phyloP scores from a whole-genome alignment of 2,113 vertebrate species.

The Festucalex cinctus region DNA sequence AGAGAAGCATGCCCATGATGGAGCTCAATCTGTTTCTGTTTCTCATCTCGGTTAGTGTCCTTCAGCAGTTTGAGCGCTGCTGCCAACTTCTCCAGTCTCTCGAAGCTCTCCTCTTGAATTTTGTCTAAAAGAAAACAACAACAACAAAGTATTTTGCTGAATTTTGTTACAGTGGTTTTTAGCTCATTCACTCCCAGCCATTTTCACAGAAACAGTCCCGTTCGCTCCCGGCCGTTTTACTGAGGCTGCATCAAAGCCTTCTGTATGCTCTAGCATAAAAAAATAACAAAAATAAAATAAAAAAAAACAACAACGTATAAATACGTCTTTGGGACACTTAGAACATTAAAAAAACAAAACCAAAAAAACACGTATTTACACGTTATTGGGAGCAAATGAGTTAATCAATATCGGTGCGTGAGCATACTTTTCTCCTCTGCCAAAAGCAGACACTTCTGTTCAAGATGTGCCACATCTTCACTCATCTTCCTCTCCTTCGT shows the following conservation, averaged over 20 bases:
- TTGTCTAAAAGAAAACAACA: conserved; percentile 42
- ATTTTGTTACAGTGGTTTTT: background rate
- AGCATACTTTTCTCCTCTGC: conserved; percentile 83
- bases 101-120: conserved; percentile 68
- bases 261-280: no score
- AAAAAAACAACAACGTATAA: no score
- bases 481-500: conserved; percentile 74
- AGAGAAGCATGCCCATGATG: conserved; percentile 69
- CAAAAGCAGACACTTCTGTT: conserved; percentile 74
- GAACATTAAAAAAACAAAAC: no score
- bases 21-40: conserved; percentile 65
- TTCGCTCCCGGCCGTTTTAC: no score
- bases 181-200: no score
- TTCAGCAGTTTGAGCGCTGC: conserved; percentile 73
- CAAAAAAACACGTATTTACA: no score
- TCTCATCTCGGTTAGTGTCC: conserved; percentile 60
- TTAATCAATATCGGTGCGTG: no score
- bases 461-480: conserved; percentile 76
- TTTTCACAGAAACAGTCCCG: no score
- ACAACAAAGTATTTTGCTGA: background rate
- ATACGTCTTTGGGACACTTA: no score
- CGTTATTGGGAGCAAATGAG: no score
- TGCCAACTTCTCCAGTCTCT: conserved; percentile 67
- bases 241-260: no score
- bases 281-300: no score